Evolutionary conservation across 2,888 invertebrate species (phyloP).

Genomic region (Lathronympha strigana): DNA sequence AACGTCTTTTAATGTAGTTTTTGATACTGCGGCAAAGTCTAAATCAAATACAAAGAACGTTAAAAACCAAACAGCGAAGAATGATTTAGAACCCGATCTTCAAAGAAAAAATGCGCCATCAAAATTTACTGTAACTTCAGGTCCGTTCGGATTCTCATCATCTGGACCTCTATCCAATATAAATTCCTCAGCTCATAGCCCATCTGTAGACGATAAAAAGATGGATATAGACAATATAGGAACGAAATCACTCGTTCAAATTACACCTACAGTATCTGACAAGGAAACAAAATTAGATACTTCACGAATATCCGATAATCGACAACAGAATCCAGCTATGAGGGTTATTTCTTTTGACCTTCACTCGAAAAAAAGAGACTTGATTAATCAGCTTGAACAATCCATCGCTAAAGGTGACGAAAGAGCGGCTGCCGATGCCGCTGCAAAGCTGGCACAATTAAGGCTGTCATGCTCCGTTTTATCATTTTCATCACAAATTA

Average conservation of each 20-base stretch:
- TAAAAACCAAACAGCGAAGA: conserved; percentile 1
- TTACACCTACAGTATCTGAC: neutral
- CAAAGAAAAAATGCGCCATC: neutral
- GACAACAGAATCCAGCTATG: conserved; percentile 20
- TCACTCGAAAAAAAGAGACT: conserved; percentile 66
- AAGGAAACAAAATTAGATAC: conserved; percentile 4
- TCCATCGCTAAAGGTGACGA: conserved; percentile 92
- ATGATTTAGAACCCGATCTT: neutral
- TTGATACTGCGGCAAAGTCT: conserved; percentile 6
- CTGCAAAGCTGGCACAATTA: conserved; percentile 89
- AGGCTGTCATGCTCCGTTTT: conserved; percentile 89
- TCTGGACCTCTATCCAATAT: neutral
- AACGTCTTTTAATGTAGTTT: conserved; percentile 5
- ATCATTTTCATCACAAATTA: conserved; percentile 76
- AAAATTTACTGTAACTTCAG: neutral
- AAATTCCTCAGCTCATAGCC: neutral
- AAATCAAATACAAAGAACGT: conserved; percentile 19
- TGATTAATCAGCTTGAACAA: conserved; percentile 89
- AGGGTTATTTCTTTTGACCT: conserved; percentile 53
- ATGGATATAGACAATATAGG: neutral
- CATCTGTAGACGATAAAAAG: conserved; percentile 9
- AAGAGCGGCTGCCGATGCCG: conserved; percentile 89
- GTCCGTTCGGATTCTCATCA: neutral
- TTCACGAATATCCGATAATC: neutral
- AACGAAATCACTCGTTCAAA: conserved; percentile 3